Evolutionary conservation across 2,113 vertebrate species (phyloP).

Genomic region (Caranx ignobilis): DNA sequence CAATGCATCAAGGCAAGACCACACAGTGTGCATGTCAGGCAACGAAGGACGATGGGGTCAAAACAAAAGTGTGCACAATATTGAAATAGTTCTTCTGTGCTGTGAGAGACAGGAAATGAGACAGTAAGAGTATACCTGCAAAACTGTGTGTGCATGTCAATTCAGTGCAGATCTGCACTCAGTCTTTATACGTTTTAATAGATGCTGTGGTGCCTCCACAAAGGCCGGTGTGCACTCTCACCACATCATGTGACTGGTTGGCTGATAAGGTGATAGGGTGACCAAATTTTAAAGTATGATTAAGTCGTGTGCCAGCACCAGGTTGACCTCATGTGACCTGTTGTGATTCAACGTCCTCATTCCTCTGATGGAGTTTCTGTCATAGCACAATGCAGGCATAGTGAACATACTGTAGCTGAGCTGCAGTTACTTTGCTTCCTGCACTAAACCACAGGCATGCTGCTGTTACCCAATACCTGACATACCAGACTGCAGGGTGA

Average conservation of each 20-base stretch:
- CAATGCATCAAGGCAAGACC: not conserved
- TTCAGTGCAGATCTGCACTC: not conserved
- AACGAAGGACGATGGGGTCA: not conserved
- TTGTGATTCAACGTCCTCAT: conserved; percentile 15
- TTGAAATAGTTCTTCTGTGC: not conserved
- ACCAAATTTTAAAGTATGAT: not conserved
- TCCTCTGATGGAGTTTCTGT: conserved; percentile 29
- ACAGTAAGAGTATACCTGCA: not conserved
- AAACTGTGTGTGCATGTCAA: not conserved
- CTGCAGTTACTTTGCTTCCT: conserved; percentile 29
- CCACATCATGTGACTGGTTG: conserved; percentile 15
- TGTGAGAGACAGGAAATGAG: not conserved
- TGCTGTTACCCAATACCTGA: conserved; percentile 69
- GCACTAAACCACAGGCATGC: conserved; percentile 57
- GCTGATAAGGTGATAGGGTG: not conserved
- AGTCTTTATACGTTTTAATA: not conserved
- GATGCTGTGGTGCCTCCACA: not conserved
- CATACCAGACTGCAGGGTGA: conserved; percentile 50
- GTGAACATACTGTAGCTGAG: conserved; percentile 55
- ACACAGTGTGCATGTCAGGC: conserved; percentile 1
- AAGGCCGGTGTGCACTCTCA: not conserved
- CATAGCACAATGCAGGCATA: conserved; percentile 36
- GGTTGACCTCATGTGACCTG: conserved; percentile 37
- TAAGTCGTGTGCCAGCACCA: not conserved
- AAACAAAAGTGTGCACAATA: not conserved